Percentiles rank a stretch among this genome's conserved stretches.
Evolutionary conservation across 2,797 vertebrate species (phyloP).

Genomic region (Ciconia nigra): DNA sequence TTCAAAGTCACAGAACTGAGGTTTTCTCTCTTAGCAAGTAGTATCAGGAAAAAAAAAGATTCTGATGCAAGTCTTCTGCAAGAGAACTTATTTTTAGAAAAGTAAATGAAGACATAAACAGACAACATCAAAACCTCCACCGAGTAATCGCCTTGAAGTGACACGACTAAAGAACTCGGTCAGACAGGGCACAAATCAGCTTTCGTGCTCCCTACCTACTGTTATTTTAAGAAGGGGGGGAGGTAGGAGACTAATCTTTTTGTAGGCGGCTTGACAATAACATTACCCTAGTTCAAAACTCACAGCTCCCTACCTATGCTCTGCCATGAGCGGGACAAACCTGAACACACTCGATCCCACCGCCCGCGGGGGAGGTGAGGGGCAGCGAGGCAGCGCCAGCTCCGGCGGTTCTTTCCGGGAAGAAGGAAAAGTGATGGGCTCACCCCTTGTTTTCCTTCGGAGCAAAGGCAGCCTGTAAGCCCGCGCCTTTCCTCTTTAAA

Average conservation of each 20-base stretch:
- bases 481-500: neutral
- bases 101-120: neutral
- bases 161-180: neutral
- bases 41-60: neutral
- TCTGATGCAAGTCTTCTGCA: neutral
- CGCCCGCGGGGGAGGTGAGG: neutral
- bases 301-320: rapidly evolving
- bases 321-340: neutral
- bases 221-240: neutral
- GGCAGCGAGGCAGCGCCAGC: neutral
- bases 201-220: slow-evolving; percentile 17
- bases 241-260: neutral
- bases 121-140: neutral
- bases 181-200: slow-evolving; percentile 45
- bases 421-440: rapidly evolving
- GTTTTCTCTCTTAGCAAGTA: neutral
- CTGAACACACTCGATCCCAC: neutral
- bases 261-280: neutral
- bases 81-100: neutral
- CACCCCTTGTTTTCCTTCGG: neutral
- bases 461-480: neutral
- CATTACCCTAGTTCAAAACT: neutral
- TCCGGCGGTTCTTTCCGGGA: too few species aligned
- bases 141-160: neutral
- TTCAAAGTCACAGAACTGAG: neutral